Percentiles rank a stretch among this genome's conserved stretches.
Conservation (phyloP, 2,888 invertebrate genomes). For the Kuschelorhynchus macadamiae region DNA sequence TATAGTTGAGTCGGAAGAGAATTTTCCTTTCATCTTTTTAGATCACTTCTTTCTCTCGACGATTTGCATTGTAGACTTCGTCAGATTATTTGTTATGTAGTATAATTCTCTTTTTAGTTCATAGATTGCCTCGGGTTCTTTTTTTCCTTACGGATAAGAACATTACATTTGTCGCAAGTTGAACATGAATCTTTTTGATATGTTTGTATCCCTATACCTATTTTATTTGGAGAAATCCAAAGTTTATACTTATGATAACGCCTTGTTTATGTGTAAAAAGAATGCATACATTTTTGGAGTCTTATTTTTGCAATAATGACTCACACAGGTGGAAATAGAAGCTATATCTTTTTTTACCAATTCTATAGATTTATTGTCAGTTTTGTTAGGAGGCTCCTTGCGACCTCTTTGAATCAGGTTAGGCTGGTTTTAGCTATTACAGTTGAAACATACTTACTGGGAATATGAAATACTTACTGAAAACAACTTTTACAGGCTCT, state of each 20-base stretch:
- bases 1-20: no score
- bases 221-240: constrained; percentile 1
- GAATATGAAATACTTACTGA: no score
- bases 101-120: no score
- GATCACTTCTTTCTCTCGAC: no score
- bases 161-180: no score
- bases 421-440: constrained; percentile 5
- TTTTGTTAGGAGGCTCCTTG: constrained; percentile 23
- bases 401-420: constrained; percentile 19
- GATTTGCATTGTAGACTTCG: no score
- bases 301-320: constrained; percentile 13
- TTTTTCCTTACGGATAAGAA: no score
- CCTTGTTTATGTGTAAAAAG: constrained; percentile 1
- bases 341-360: constrained; percentile 18
- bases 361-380: neutral
- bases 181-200: constrained; percentile 13
- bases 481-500: constrained; percentile 20
- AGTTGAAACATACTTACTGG: no score
- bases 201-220: constrained; percentile 4
- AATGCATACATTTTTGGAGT: constrained; percentile 1
- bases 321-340: constrained; percentile 13
- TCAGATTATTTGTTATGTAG: no score
- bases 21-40: no score
- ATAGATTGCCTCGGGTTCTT: no score
- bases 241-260: constrained; percentile 2